Evolutionary conservation across 1,140 invertebrate genomes (phyloP), one percentile per base, ranked within the genome.

Genomic region (Chionoecetes opilio): DNA sequence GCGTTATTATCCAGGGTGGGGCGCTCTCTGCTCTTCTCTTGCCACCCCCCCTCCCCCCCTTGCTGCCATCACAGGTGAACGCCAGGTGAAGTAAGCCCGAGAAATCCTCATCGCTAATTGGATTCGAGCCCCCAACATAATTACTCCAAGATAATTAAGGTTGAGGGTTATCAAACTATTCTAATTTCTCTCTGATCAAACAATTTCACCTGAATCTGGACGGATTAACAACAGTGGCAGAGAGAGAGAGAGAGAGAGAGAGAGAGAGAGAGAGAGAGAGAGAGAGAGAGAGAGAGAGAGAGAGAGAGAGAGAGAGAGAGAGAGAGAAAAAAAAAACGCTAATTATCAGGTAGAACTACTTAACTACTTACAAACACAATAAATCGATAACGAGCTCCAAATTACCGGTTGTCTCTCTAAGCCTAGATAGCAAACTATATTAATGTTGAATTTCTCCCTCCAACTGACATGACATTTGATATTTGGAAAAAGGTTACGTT

Each of bases 181-280:
- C 92, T 93, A 93, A 93, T 93, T 93, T 93, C 92, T 93, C 92
- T 86, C 92, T 93, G 92, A 93, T 93, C 92, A 93, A 93, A 93
- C 84, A 93, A 86, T 93, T 93, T 93, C 92, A 85, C 34, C 92
- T 93, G 92, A 93, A 93, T 93, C 92, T 93, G 92, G 92, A 85
- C 34, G 92, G 84, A 93, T 86, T 93, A 53, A 46, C 82, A 85
- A 46, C 82, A 41, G 84, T 82, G 31, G 38, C 38, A 41, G 53
- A 21, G 46, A 53, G 35, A 41, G 53, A 35, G 53, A 91, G 89
- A 63, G 89, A 91, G 53, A 41, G 41, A 91, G 41, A 32, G 41
- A 63, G 89, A 35, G 29, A 75, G 92, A 85, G 84, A 46, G 41
- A 82, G 82, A 46, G 82, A 85, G 84, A 35, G 75, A 85, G 82